These are phyloP conservation scores for Nasalis larvatus DNA, from an alignment of 2,113 vertebrate species.

Conservation along the genomic window DNA sequence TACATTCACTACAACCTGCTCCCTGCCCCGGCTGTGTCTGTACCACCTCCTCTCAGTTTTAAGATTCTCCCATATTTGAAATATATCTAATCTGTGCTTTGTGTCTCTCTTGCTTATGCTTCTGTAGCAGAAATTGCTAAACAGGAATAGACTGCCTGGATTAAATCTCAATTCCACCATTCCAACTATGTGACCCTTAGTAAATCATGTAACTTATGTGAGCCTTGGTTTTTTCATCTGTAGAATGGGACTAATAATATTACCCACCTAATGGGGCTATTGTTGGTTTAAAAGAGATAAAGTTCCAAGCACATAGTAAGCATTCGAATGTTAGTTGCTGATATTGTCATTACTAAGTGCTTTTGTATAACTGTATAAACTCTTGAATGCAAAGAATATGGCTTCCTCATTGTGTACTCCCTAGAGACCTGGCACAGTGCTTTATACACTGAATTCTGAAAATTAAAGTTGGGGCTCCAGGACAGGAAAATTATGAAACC, in stretches of 20 bases:
- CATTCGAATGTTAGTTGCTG: background rate
- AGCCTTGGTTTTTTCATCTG: background rate
- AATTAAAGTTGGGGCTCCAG: background rate
- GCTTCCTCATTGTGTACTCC: background rate
- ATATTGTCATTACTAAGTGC: background rate
- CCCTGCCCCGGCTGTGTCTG: background rate
- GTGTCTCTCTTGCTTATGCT: background rate
- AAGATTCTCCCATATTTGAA: background rate
- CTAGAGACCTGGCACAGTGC: background rate
- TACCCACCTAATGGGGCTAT: background rate
- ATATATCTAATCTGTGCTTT: background rate
- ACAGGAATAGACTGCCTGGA: background rate
- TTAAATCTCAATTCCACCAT: background rate
- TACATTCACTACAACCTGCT: background rate
- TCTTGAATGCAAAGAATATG: background rate
- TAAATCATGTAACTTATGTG: background rate
- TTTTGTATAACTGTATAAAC: background rate
- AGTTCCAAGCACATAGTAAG: background rate
- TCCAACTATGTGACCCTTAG: background rate
- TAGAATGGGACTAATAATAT: background rate
- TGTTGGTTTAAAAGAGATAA: constrained; percentile 7
- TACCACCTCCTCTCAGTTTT: background rate
- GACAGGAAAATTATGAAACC: background rate
- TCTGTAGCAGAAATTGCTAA: background rate
- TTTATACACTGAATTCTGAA: background rate